Evolutionary conservation across 1,140 invertebrate species (phyloP), one percentile per base, ranked within the genome.

Genomic region (Drosophila orosa): DNA sequence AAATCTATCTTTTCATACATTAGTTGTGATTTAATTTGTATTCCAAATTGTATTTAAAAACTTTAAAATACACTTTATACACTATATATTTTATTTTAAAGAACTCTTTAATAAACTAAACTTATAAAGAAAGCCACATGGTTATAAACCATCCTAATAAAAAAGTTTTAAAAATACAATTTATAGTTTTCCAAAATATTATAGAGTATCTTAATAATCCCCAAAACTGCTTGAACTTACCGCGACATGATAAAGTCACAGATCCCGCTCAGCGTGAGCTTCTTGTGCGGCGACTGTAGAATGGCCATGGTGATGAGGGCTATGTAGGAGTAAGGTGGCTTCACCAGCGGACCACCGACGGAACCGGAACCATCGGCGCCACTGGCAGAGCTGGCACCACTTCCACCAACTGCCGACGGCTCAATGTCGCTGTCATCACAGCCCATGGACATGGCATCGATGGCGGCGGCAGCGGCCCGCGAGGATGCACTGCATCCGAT

Each of bases 241-340:
- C 97, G 94, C n/a, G 96, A 96, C 96, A 99, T 99, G 71, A 99
- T 99, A 92, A 99, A 99, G 92, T 99, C 98, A 93, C 98, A 99
- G 65, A 99, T 99, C 17, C 98, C 98, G 83, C 98, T 98, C 0
- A 99, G 93, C 0, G 98, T 99, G 12, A 99, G 93, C 87, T 98
- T 98, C 93, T 99, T 99, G 83, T 98, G 96, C 12, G 98, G 98
- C n/a, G 98, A 98, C 81, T 99, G 98, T 0, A 99, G 94, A 52
- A 99, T 99, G 15, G 98, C 97, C 98, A 99, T 99, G 0, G 98
- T 99, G 78, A 99, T 99, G 1, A 99, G 93, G 1, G 98, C 98
- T 73, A 99, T 99, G 93, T 99, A 99, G 0, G 98, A 99, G 92
- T 99, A 99, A 0, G 98, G 98, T 3, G 98, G 98, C 91, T 99